Evolutionary conservation across 35 echinoderm and acorn worm species (phyloP), one percentile per base, ranked within the genome.

Genomic region (Stichopus chloronotus): DNA sequence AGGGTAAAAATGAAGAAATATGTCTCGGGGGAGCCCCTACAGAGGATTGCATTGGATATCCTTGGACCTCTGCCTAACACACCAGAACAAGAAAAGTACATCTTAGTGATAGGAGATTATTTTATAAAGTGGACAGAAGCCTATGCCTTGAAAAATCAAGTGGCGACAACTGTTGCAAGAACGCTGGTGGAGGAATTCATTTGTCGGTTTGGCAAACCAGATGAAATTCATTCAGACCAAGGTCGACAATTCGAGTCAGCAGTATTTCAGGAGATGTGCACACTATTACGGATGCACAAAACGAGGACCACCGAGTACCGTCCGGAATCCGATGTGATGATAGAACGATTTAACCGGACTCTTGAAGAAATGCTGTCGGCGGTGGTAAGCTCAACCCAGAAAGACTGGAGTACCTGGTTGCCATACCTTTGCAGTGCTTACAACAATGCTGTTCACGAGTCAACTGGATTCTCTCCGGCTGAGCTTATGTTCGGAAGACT

Each of bases 51-150:
- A 53, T 30, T 95, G 53, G 81, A 95, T 63, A 87, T 95, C 25
- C 30, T 95, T n/a, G 94, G 91, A 53, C 81, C 90, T 9, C 24
- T 95, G 5, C 90, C 94, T 9, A 60, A 11, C 9, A 95, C 81
- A 6, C 25, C 79, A 22, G 22, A 78, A 17, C 57, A 65, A 11
- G 92, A 95, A 57, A 83, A 61, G 58, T 95, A 95, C 58, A 79
- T 92, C 30, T 87, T 95, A 59, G 90, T 95, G 11, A 52, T 92
- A 25, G 90, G 57, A 13, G 81, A 92, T 65, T 95, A 92, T 43
- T 94, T 92, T 20, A 84, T 76, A 61, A 94, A 94, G 17, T 94
- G 91, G 91, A 79, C 69, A 9, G 88, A 94, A 25, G 61, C 61
- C 17, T 65, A 7, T 17, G 10, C 61, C 17, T 17, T 14, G 61